Evolutionary conservation across 2,797 vertebrate species (phyloP), one percentile per base, ranked within the genome.

Genomic region (Pseudochirops cupreus): DNA sequence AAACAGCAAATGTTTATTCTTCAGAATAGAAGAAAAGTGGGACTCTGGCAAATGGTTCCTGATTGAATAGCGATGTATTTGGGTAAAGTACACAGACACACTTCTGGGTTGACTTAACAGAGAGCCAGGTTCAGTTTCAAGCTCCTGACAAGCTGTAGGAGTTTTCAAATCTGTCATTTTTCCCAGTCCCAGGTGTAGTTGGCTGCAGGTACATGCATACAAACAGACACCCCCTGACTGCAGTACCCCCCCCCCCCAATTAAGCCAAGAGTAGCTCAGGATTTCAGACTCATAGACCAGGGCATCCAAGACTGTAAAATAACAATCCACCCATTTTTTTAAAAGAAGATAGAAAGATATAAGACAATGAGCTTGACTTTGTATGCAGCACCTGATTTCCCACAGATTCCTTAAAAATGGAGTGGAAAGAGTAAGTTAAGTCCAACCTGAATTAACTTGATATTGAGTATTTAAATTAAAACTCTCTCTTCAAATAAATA

Each of bases 341-440:
- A 95, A 97, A 89, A 95, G 96, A 58, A 98, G 98, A 96, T 96
- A 94, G 53, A 29, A 92, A 94, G 96, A 98, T 98, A 91, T 29
- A 21, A 82, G 54, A 74, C 95, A 94, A 96, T 97, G 94, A 97
- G 95, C 96, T 97, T 97, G 94, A 95, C 96, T 96, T 98, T 95
- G 91, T 94, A 90, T 57, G 96, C 95, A 93, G 58, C 95, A n/a
- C n/a, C 74, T 31, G 14, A 74, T 94, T 97, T 50, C 96, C 94
- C 95, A 95, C 52, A 92, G 59, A 57, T 95, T 96, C 94, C 96
- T 95, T 94, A 91, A 96, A 82, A 67, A 93, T 94, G 95, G 95
- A 96, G 93, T 97, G 97, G 97, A 96, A 96, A 90, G 53, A 87
- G 24, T 26, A 97, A 96, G 97, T 96, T 95, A 97, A 97, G 94